Evolutionary conservation across 2,888 invertebrate species (phyloP).

Genomic region (Tetranychus piercei): DNA sequence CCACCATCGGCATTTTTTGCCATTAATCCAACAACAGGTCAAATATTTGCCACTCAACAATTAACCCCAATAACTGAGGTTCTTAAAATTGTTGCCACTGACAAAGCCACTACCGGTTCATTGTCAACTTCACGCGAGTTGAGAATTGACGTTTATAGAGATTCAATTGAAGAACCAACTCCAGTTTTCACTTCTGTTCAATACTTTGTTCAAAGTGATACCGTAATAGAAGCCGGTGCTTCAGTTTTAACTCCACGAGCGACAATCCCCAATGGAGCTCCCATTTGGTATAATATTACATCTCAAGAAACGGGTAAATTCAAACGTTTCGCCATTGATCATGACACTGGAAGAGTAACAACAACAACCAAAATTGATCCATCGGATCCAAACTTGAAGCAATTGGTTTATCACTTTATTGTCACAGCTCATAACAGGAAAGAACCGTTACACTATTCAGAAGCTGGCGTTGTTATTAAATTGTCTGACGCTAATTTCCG

Average conservation of each 20-base stretch:
- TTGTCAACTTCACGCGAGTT: conserved; percentile 26
- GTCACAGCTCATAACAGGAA: conserved; percentile 27
- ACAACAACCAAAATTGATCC: conserved; percentile 29
- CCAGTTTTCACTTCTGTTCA: conserved; percentile 28
- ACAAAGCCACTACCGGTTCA: conserved; percentile 23
- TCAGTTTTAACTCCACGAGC: conserved; percentile 27
- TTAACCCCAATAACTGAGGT: conserved; percentile 26
- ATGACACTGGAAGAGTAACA: conserved; percentile 30
- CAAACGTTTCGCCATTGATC: conserved; percentile 27
- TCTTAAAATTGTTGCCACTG: conserved; percentile 26
- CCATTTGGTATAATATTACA: conserved; percentile 28
- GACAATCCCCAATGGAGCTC: conserved; percentile 25
- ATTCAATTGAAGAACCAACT: conserved; percentile 27
- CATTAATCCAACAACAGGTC: conserved; percentile 28
- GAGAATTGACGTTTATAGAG: conserved; percentile 28
- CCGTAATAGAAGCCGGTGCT: conserved; percentile 26
- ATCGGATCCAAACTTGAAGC: conserved; percentile 24
- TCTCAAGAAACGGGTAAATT: conserved; percentile 19
- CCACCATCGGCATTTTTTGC: conserved; percentile 27
- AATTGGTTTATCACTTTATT: conserved; percentile 27
- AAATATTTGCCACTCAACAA: conserved; percentile 27
- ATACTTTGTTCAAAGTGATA: conserved; percentile 27
- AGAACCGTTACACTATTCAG: conserved; percentile 23
- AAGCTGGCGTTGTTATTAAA: conserved; percentile 27
- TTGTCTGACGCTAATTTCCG: conserved; percentile 25